A percentile compares a stretch with the other conserved stretches of the same genome.
These are phyloP conservation scores for Catalaphyllia jardinei DNA, from an alignment of 64 coral and sea anemone genomes.

Conservation along the genomic window DNA sequence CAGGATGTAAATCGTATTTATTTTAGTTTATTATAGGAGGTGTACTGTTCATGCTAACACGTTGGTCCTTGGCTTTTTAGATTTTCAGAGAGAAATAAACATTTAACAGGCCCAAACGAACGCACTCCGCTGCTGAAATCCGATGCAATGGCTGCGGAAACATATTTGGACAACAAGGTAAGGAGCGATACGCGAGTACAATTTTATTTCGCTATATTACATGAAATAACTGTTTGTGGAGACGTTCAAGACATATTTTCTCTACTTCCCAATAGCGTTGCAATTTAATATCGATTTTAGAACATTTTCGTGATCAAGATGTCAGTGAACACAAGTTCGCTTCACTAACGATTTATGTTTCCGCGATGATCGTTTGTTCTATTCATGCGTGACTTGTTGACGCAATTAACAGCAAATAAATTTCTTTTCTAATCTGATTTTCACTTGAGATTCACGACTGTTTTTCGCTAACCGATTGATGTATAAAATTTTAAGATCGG, in stretches of 20 bases:
- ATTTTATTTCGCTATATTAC: neutral
- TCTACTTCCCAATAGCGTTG: no score
- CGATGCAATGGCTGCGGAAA: conserved; percentile 6
- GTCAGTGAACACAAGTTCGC: no score
- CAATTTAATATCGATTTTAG: no score
- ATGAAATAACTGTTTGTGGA: neutral
- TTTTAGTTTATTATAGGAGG: neutral
- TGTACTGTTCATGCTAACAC: neutral
- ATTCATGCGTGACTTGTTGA: neutral
- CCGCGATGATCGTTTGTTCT: neutral
- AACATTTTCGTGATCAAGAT: neutral
- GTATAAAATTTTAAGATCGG: no score
- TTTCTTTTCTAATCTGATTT: neutral
- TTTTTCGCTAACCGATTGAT: neutral
- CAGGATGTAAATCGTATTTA: neutral
- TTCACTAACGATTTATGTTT: no score
- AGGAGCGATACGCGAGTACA: neutral
- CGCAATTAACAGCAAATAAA: neutral
- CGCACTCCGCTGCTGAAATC: neutral
- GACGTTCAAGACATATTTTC: no score
- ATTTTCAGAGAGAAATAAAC: neutral
- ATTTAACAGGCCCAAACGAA: conserved; percentile 14
- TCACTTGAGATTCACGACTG: neutral
- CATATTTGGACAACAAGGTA: conserved; percentile 18
- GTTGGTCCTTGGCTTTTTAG: neutral